Conservation (phyloP, 2,888 invertebrate species). For the Dryadula phaetusa region DNA sequence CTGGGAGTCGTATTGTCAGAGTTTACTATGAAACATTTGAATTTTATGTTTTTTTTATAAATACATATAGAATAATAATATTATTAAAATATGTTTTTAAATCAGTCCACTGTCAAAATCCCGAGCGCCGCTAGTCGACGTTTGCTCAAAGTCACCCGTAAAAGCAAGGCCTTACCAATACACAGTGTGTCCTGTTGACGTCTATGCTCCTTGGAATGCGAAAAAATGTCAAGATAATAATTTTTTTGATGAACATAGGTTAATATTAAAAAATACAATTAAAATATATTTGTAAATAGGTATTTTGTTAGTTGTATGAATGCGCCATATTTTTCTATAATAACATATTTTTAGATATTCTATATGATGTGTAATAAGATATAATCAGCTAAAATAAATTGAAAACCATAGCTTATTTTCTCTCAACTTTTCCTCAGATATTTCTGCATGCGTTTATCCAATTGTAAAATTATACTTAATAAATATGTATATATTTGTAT, state of each 20-base stretch:
- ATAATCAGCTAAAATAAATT: background rate
- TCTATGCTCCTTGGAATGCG: conserved; percentile 39
- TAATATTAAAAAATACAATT: background rate
- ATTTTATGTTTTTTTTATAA: too few species aligned
- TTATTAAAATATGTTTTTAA: background rate
- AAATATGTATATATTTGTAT: background rate
- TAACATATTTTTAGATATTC: too few species aligned
- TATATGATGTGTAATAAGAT: background rate
- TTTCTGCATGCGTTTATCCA: background rate
- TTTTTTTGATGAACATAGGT: conserved; percentile 43
- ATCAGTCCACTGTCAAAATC: conserved; percentile 47
- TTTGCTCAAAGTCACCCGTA: conserved; percentile 32
- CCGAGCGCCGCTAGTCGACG: conserved; percentile 44
- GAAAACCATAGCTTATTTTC: background rate
- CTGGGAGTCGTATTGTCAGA: too few species aligned
- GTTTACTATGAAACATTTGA: too few species aligned
- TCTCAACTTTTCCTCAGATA: background rate
- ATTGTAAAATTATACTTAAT: background rate
- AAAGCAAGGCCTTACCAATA: conserved; percentile 49
- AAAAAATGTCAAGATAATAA: conserved; percentile 18
- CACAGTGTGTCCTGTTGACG: conserved; percentile 59
- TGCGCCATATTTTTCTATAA: too few species aligned
- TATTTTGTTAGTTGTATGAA: too few species aligned
- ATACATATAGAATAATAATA: background rate
- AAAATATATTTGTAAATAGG: too few species aligned